Evolutionary conservation across 2,888 invertebrate genomes (phyloP).

Genomic region (Pteria penguin): DNA sequence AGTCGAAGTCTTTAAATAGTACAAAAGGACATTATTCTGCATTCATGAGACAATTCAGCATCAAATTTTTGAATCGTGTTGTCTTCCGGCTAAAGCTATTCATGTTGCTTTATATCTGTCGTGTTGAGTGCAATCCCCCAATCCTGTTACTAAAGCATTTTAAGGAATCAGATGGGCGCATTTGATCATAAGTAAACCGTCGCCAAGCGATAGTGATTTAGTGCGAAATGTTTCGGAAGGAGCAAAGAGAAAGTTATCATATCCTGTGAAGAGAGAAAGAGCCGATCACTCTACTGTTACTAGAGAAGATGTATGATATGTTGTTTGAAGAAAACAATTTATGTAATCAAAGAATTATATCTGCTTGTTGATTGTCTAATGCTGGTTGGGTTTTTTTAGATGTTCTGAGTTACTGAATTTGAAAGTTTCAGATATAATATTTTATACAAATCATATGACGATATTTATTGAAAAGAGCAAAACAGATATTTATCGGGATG

Average conservation of each 20-base stretch:
- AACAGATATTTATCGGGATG: too few relatives aligned
- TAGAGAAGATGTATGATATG: too few relatives aligned
- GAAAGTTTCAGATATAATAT: too few relatives aligned
- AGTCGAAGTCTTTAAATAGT: slow-evolving; percentile 27
- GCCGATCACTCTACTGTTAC: slow-evolving; percentile 34
- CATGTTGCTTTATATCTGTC: slow-evolving; percentile 43
- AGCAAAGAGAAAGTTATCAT: slow-evolving; percentile 1
- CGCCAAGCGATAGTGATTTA: neutral
- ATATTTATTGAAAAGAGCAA: too few relatives aligned
- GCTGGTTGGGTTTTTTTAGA: too few relatives aligned
- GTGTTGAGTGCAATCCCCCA: slow-evolving; percentile 44
- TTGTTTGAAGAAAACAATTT: too few relatives aligned
- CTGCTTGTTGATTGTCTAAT: too few relatives aligned
- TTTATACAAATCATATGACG: too few relatives aligned
- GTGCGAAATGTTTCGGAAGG: neutral
- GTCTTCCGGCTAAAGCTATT: slow-evolving; percentile 51
- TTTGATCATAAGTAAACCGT: neutral
- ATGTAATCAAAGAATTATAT: too few relatives aligned
- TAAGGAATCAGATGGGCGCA: neutral
- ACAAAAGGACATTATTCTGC: slow-evolving; percentile 27
- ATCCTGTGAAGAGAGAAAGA: slow-evolving; percentile 28
- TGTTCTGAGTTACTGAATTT: too few relatives aligned
- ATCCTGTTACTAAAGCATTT: too few relatives aligned
- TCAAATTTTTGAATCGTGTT: slow-evolving; percentile 27
- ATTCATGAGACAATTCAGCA: slow-evolving; percentile 25